A percentile compares a stretch with the other conserved stretches of the same genome.
Conservation (phyloP, 2,113 vertebrate genomes). For the Sinocyclocheilus anophthalmus region DNA sequence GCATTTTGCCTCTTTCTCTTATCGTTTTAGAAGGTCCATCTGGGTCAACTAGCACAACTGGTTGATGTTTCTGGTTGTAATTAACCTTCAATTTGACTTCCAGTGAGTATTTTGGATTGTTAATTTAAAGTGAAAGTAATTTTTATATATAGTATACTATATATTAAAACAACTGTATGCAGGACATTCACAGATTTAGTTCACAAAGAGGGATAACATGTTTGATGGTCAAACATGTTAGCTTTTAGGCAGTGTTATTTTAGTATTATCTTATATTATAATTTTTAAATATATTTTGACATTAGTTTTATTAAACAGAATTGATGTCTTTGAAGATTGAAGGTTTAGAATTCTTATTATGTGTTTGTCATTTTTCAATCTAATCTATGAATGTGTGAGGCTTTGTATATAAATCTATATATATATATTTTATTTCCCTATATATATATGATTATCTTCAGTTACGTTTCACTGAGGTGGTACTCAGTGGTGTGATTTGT, state of each 20-base stretch:
- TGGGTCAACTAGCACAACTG: slow-evolving; percentile 76
- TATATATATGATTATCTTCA: too few relatives aligned
- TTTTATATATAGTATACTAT: not conserved
- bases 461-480: too few relatives aligned
- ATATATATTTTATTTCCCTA: too few relatives aligned
- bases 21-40: slow-evolving; percentile 69
- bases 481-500: too few relatives aligned
- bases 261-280: not conserved
- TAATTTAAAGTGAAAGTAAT: not conserved
- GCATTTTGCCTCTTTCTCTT: slow-evolving; percentile 66
- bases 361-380: too few relatives aligned
- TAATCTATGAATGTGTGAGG: too few relatives aligned
- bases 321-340: too few relatives aligned
- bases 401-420: too few relatives aligned
- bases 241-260: not conserved
- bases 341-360: too few relatives aligned
- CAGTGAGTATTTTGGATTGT: slow-evolving; percentile 46
- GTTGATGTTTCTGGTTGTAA: slow-evolving; percentile 78
- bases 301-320: too few relatives aligned
- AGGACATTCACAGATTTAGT: not conserved
- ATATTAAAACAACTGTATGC: not conserved
- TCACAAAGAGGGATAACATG: not conserved
- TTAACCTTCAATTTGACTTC: slow-evolving; percentile 80
- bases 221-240: too few relatives aligned
- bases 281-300: too few relatives aligned